These are phyloP conservation scores for Ganaspis sp. DNA, from an alignment of 1,140 invertebrate genomes.

Conservation along the genomic window DNA sequence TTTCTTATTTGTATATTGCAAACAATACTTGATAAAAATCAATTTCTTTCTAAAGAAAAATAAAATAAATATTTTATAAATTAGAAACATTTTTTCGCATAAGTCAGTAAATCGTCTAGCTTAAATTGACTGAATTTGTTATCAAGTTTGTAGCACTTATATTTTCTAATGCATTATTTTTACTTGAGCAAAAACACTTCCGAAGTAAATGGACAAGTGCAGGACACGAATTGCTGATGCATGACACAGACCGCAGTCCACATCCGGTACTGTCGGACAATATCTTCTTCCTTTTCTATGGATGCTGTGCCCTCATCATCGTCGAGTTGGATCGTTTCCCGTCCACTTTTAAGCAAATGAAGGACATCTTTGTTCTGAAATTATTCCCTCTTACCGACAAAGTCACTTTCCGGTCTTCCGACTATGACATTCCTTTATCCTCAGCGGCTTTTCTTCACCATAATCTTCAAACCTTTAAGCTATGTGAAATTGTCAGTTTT, in stretches of 20 bases:
- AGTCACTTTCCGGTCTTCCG: constrained; percentile 48
- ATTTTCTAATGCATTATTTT: neutral
- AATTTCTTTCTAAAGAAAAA: too few species aligned
- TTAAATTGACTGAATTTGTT: neutral
- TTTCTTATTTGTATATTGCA: too few species aligned
- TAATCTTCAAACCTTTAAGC: constrained; percentile 15
- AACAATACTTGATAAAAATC: too few species aligned
- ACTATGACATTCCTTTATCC: constrained; percentile 15
- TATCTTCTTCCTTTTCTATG: constrained; percentile 46
- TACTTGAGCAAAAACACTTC: neutral
- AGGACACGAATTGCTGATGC: constrained; percentile 66
- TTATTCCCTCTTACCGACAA: constrained; percentile 51
- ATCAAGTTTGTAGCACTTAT: constrained; percentile 24
- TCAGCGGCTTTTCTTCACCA: constrained; percentile 21
- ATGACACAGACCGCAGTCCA: constrained; percentile 75
- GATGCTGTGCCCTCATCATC: constrained; percentile 59
- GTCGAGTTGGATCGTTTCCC: constrained; percentile 50
- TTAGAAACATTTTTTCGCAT: too few species aligned
- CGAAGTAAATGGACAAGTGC: constrained; percentile 28
- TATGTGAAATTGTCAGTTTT: constrained; percentile 19
- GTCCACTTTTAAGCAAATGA: constrained; percentile 60
- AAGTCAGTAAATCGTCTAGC: too few species aligned
- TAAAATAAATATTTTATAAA: too few species aligned
- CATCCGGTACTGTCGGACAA: constrained; percentile 71
- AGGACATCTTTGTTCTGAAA: constrained; percentile 9